A percentile compares a stretch with the other conserved stretches of the same genome.
phyloP scores from a whole-genome alignment of 2,797 vertebrate genomes.

The Peromyscus eremicus region DNA sequence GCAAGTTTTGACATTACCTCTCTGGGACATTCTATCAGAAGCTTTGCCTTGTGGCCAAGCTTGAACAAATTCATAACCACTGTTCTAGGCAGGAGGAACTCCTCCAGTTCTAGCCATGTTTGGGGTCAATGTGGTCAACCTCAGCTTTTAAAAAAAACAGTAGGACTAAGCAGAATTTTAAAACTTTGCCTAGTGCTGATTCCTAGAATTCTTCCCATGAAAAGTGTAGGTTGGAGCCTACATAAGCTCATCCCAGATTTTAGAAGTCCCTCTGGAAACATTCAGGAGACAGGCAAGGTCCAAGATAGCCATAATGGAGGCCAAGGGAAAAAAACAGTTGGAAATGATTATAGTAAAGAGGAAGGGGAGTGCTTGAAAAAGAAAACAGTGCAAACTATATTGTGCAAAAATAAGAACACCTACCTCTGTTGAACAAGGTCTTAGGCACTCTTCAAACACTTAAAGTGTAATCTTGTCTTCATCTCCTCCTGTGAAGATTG shows the following conservation, averaged over 20 bases:
- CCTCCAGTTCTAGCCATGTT: not conserved
- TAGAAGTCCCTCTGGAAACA: not conserved
- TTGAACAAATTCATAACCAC: constrained; percentile 9
- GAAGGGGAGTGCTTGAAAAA: not conserved
- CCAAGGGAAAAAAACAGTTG: not conserved
- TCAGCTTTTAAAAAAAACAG: not conserved
- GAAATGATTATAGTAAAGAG: constrained; percentile 1
- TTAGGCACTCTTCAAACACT: not conserved
- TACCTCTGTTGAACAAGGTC: not conserved
- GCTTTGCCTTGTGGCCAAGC: not conserved
- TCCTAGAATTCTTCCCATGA: not conserved
- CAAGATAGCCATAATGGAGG: not conserved
- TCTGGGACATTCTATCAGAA: constrained; percentile 53
- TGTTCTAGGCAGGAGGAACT: not conserved
- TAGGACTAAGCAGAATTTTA: not conserved
- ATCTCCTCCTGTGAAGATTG: not conserved
- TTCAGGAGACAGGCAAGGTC: not conserved
- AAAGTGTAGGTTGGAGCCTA: not conserved
- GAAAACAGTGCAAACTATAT: not conserved
- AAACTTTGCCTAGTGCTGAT: not conserved
- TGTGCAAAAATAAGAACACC: not conserved
- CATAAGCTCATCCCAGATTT: not conserved
- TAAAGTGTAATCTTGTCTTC: not conserved
- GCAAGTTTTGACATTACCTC: constrained; percentile 38
- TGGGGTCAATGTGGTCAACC: not conserved